Conservation (phyloP, 2,888 invertebrate genomes). For the Epistrophe grossulariae region DNA sequence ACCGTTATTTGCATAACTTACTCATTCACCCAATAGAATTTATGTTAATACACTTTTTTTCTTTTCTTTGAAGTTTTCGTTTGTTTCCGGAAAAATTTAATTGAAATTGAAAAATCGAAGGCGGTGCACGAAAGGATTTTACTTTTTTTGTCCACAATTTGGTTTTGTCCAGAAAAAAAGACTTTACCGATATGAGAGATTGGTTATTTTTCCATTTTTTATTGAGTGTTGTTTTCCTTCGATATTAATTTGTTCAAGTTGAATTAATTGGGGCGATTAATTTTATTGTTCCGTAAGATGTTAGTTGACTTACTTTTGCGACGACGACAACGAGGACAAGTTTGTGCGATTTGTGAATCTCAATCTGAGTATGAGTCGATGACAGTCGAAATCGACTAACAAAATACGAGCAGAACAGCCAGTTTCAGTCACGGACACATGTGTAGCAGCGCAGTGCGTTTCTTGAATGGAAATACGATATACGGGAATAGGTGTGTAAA, state of each 20-base stretch:
- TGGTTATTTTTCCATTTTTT: constrained; percentile 7
- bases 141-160: constrained; percentile 47
- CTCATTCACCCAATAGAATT: constrained; percentile 31
- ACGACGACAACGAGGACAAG: constrained; percentile 29
- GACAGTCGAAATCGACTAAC: constrained; percentile 53
- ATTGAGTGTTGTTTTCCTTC: background rate
- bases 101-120: constrained; percentile 64
- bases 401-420: background rate
- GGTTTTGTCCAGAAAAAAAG: background rate
- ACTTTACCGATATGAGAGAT: background rate
- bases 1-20: constrained; percentile 61
- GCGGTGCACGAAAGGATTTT: constrained; percentile 23
- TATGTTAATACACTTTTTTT: constrained; percentile 37
- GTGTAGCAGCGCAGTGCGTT: constrained; percentile 43
- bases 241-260: background rate
- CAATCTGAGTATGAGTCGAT: constrained; percentile 59
- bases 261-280: constrained; percentile 48
- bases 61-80: constrained; percentile 1
- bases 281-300: constrained; percentile 27
- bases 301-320: constrained; percentile 61
- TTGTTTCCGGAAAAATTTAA: constrained; percentile 19
- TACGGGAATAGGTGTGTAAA: constrained; percentile 37
- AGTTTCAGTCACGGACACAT: constrained; percentile 3
- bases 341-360: constrained; percentile 38
- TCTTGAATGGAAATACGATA: constrained; percentile 31